Evolutionary conservation across 2,888 invertebrate species (phyloP), one percentile per base, ranked within the genome.

Genomic region (Lochmaea crataegi): DNA sequence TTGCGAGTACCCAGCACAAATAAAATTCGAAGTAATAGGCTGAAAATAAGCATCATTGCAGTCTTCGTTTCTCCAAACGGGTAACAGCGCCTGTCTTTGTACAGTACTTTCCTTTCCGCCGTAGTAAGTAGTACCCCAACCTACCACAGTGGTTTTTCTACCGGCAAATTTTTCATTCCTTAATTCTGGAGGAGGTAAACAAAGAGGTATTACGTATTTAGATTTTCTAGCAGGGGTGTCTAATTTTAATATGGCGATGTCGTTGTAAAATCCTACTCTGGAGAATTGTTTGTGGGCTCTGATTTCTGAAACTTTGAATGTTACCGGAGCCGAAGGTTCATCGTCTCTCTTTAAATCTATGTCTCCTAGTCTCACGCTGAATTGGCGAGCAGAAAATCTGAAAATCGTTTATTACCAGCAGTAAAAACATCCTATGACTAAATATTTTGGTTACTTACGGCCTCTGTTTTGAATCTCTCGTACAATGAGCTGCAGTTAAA

Each of bases 401-500:
- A 73, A 65, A 67, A 69, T 61, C 9, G 61, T 68, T 67, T 22
- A 53, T 45, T 48, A 65, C 57, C 51, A 71, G 66, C 60, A 66
- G 60, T 51, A 71, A 16, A 53, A 48, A 16, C 18, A 22, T 38
- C 22, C n/a, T 16, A 56, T 56, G 10, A 3, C 10, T 12, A 26
- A 57, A 18, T 22, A 26, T 14, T 10, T 1, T 26, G 6, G 26
- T 22, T 58, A 89, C 92, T 90, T 87, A 97, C 96, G 95, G 95
- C 84, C 94, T 91, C 84, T 96, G 96, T 80, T 94, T 91, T 1
- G 94, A 93, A 85, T 97, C 96, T 76, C 94, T 90, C 0, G 97
- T 97, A 83, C 97, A 97, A 89, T 97, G 97, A 0, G 97, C 97
- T 1, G 97, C 97, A 0, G 97, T 97, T 7, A 97, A 83, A 81